phyloP scores from a whole-genome alignment of 2,888 invertebrate species.

The Melinopterus prodromus region DNA sequence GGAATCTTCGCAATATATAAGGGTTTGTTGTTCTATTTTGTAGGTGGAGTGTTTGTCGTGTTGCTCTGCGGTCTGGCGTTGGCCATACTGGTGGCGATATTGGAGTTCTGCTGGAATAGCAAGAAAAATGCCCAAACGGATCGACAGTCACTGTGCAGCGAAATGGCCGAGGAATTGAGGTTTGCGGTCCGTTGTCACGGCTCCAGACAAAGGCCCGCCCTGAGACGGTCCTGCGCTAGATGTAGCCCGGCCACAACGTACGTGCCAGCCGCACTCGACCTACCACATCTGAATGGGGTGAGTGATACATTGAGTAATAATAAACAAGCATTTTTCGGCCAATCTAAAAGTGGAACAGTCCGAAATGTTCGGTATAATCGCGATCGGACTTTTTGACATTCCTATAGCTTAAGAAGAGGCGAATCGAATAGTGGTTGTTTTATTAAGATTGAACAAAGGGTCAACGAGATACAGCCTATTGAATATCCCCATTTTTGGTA shows the following conservation, averaged over 20 bases:
- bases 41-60: conserved; percentile 96
- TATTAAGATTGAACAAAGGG: too few relatives aligned
- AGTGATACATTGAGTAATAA: conserved; percentile 45
- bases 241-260: conserved; percentile 80
- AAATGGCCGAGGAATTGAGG: conserved; percentile 92
- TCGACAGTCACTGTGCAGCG: conserved; percentile 88
- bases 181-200: conserved; percentile 91
- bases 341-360: too few relatives aligned
- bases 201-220: conserved; percentile 81
- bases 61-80: conserved; percentile 90
- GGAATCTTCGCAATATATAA: too few relatives aligned
- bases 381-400: too few relatives aligned
- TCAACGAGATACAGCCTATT: too few relatives aligned
- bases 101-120: conserved; percentile 96
- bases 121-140: conserved; percentile 87
- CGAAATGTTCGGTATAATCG: too few relatives aligned
- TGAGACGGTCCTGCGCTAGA: conserved; percentile 78
- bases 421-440: too few relatives aligned
- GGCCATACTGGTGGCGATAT: conserved; percentile 90
- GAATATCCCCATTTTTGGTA: too few relatives aligned
- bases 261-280: conserved; percentile 70
- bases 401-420: too few relatives aligned
- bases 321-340: too few relatives aligned
- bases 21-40: background rate
- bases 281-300: conserved; percentile 66